Evolutionary conservation across 1,140 invertebrate genomes (phyloP).

Genomic region (Latrodectus geometricus): DNA sequence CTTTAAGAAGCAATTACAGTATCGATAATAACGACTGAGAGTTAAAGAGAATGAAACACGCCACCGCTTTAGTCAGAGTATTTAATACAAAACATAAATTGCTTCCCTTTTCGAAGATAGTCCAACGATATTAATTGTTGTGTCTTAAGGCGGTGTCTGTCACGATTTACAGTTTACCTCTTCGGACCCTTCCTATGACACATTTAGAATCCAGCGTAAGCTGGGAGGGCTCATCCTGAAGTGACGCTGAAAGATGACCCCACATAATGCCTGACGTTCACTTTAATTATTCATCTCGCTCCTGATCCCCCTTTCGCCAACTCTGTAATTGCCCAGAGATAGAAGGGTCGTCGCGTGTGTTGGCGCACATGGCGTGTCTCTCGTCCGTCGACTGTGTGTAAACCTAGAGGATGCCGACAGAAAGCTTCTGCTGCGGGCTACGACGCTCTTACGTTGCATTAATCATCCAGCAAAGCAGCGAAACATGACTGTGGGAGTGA

Average conservation of each 20-base stretch:
- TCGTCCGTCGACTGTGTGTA: not conserved
- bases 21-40: too few relatives aligned
- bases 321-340: conserved; percentile 42
- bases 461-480: conserved; percentile 42
- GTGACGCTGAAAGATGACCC: conserved; percentile 55
- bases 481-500: conserved; percentile 41
- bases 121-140: conserved; percentile 35
- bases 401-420: not conserved
- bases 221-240: conserved; percentile 21
- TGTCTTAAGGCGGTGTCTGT: conserved; percentile 38
- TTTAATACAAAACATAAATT: conserved; percentile 12
- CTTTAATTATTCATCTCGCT: conserved; percentile 49
- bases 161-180: conserved; percentile 13
- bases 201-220: conserved; percentile 29
- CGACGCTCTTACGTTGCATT: conserved; percentile 34
- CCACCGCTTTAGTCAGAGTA: too few relatives aligned
- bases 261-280: conserved; percentile 32
- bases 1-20: too few relatives aligned
- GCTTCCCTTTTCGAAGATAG: conserved; percentile 3
- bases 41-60: too few relatives aligned
- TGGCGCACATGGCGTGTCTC: not conserved
- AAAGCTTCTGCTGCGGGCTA: not conserved
- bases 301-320: conserved; percentile 23
- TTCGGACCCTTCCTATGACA: conserved; percentile 17
- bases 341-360: not conserved